Base-by-base conservation (phyloP, 1,140 invertebrate species). In the Prorops nasuta region DNA sequence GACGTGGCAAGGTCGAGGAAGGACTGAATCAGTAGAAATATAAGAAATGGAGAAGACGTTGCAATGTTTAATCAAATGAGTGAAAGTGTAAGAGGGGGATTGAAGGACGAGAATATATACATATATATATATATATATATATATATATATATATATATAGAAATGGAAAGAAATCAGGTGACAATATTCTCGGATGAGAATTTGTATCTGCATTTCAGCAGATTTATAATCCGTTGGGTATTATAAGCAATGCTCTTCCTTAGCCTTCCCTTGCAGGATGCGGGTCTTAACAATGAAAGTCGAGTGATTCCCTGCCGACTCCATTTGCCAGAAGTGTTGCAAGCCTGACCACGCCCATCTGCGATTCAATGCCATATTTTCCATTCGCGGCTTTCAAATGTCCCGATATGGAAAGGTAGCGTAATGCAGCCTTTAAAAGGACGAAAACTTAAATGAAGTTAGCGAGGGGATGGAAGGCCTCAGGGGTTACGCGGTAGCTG, bases 361-460 rank as follows among this genome's bases (percentile, higher is more conserved):
- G n/a, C n/a, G n/a, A n/a, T n/a, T n/a, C n/a, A n/a, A n/a, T n/a
- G n/a, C n/a, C n/a, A n/a, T n/a, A n/a, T 21, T 22, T 38, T 24
- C 48, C 24, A 17, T 55, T 60, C 17, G 39, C 28, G 38, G 49
- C 56, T 55, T 52, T 40, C 38, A 53, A 60, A 45, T 56, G 37
- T 50, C 37, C 32, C 28, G 50, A 64, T 64, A 64, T 64, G 60
- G 62, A 66, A 63, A 66, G 62, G 64, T 64, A 54, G 47, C 54
- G 54, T 52, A 37, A 50, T 56, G 47, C 48, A 45, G 47, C 42
- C 51, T 39, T 47, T 63, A 63, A 64, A 66, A 64, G 62, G 60
- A 66, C 64, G 56, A 64, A 48, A 66, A 66, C 59, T 66, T 66
- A 66, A 66, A 64, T 66, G 62, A 66, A 66, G 64, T 66, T 64